Conservation (phyloP, 1,140 invertebrate genomes). For the Zeugodacus cucurbitae region DNA sequence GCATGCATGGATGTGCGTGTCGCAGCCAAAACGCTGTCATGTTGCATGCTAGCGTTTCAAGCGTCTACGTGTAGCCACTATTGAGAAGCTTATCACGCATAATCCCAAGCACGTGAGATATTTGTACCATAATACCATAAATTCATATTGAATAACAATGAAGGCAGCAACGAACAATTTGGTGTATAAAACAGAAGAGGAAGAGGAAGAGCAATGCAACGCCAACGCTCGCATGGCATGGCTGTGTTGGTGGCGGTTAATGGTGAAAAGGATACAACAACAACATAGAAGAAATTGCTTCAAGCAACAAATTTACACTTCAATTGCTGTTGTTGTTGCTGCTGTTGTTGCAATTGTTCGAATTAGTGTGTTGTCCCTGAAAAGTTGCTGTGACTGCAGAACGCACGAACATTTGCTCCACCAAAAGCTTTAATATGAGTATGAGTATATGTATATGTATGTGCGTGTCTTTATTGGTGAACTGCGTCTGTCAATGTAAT, state of each 20-base stretch:
- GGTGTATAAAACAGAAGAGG: neutral
- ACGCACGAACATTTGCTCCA: neutral
- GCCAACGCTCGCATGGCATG: neutral
- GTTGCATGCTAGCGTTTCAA: neutral
- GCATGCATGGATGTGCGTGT: neutral
- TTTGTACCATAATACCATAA: constrained; percentile 38
- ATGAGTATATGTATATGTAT: neutral
- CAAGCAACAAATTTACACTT: neutral
- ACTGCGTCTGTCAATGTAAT: neutral
- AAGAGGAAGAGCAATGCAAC: neutral
- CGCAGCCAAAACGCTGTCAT: neutral
- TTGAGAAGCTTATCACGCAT: constrained; percentile 42
- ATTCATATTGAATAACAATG: constrained; percentile 31
- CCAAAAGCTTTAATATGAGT: neutral
- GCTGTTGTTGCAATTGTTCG: neutral
- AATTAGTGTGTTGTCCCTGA: neutral
- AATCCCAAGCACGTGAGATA: constrained; percentile 42
- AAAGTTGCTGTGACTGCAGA: neutral
- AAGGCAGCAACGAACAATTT: neutral
- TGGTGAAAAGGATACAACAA: neutral
- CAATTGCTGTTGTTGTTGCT: neutral
- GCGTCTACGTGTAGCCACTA: constrained; percentile 3
- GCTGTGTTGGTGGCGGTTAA: neutral
- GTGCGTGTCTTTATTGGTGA: neutral
- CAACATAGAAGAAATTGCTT: neutral